Conservation (phyloP, 2,888 invertebrate genomes). For the Syrista parreyssii region DNA sequence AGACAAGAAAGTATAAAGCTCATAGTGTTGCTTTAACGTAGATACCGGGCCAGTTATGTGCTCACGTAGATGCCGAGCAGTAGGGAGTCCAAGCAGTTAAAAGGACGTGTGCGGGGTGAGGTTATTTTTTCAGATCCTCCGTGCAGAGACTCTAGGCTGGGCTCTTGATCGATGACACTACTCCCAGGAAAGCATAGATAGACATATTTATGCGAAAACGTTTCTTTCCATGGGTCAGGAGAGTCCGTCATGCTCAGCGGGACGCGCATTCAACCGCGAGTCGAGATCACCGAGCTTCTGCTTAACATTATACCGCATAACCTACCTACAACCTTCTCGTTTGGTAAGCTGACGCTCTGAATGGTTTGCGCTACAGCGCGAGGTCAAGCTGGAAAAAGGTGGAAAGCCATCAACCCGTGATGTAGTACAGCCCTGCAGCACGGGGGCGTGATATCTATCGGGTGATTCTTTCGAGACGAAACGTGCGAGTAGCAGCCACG, state of each 20-base stretch:
- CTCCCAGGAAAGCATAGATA: neutral
- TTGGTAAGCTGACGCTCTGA: neutral
- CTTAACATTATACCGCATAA: neutral
- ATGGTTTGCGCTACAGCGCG: neutral
- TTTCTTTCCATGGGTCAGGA: neutral
- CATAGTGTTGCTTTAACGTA: neutral
- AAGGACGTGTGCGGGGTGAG: neutral
- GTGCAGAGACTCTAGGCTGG: neutral
- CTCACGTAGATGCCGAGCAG: neutral
- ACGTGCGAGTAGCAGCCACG: slow-evolving; percentile 7
- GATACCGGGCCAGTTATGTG: neutral
- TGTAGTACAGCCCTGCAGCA: slow-evolving; percentile 23
- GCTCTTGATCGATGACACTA: neutral
- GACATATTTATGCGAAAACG: neutral
- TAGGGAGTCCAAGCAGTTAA: neutral
- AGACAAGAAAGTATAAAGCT: neutral
- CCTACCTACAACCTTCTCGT: neutral
- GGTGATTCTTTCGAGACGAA: slow-evolving; percentile 21
- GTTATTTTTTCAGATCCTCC: neutral
- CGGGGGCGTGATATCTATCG: slow-evolving; percentile 30
- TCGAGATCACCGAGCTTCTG: neutral
- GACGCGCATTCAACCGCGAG: neutral
- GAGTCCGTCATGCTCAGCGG: neutral
- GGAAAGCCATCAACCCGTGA: slow-evolving; percentile 25
- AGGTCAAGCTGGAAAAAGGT: neutral